Evolutionary conservation across 2,888 invertebrate genomes (phyloP).

Genomic region (Mechanitis messenoides): DNA sequence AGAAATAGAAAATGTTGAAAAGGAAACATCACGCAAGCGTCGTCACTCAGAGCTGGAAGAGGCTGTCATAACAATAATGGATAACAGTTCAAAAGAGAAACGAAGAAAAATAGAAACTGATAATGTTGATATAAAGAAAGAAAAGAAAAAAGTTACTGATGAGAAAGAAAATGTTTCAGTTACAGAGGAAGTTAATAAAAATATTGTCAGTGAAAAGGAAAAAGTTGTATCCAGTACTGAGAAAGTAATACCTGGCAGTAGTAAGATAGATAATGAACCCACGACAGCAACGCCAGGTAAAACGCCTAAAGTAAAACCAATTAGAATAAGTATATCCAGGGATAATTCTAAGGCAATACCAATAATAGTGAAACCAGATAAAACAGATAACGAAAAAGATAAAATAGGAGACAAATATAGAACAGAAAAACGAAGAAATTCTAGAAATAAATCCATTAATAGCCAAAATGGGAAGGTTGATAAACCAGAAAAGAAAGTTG

Average conservation of each 20-base stretch:
- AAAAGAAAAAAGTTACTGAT: constrained; percentile 15
- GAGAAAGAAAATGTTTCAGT: constrained; percentile 19
- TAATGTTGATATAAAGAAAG: constrained; percentile 9
- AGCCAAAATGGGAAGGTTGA: constrained; percentile 29
- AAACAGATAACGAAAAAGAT: constrained; percentile 31
- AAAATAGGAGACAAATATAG: constrained; percentile 34
- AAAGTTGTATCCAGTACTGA: constrained; percentile 3
- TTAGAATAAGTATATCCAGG: constrained; percentile 31
- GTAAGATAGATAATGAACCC: constrained; percentile 32
- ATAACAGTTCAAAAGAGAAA: constrained; percentile 41
- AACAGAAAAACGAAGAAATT: constrained; percentile 41
- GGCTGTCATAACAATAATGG: constrained; percentile 48
- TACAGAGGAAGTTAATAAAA: constrained; percentile 7
- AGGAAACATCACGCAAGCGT: constrained; percentile 48
- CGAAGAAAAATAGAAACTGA: constrained; percentile 37
- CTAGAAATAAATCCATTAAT: constrained; percentile 46
- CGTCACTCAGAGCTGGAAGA: constrained; percentile 57
- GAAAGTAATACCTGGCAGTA: constrained; percentile 14
- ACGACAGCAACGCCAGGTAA: constrained; percentile 29
- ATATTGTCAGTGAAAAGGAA: constrained; percentile 4
- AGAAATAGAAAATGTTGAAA: constrained; percentile 35
- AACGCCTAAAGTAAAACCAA: constrained; percentile 29
- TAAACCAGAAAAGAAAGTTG: constrained; percentile 29
- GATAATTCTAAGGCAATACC: constrained; percentile 27
- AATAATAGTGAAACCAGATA: constrained; percentile 17